These are phyloP conservation scores for Cryptocephalus primarius DNA, from an alignment of 2,888 invertebrate genomes.

Conservation along the genomic window DNA sequence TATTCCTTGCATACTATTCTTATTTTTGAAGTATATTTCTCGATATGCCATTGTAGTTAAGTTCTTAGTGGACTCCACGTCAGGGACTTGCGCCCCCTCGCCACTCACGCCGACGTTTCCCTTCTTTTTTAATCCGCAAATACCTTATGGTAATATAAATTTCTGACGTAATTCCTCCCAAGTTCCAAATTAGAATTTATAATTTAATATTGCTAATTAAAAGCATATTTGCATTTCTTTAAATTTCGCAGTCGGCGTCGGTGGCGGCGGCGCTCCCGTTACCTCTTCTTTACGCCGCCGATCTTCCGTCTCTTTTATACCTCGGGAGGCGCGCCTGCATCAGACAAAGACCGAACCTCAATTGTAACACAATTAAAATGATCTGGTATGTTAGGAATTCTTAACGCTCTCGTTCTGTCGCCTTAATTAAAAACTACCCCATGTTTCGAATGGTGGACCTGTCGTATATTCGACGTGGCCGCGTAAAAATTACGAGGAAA, in stretches of 20 bases:
- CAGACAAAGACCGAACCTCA: slow-evolving; percentile 22
- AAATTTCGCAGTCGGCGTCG: slow-evolving; percentile 11
- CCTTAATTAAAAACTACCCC: slow-evolving; percentile 39
- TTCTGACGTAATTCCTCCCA: slow-evolving; percentile 7
- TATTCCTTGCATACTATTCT: too few relatives aligned
- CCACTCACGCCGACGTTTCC: too few relatives aligned
- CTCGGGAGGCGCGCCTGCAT: background rate
- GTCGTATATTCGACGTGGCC: slow-evolving; percentile 6
- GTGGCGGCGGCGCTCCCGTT: slow-evolving; percentile 14
- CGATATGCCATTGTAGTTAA: too few relatives aligned
- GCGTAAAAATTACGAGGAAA: background rate
- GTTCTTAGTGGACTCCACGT: too few relatives aligned
- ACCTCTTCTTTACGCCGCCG: slow-evolving; percentile 20
- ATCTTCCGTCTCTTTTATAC: slow-evolving; percentile 9
- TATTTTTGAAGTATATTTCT: too few relatives aligned
- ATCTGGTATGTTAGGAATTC: slow-evolving; percentile 36
- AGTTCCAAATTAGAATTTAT: slow-evolving; percentile 25
- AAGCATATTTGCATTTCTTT: slow-evolving; percentile 34
- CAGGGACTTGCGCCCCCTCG: too few relatives aligned
- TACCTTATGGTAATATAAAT: background rate
- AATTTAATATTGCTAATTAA: slow-evolving; percentile 37
- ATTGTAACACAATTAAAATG: slow-evolving; percentile 33
- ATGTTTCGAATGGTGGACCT: slow-evolving; percentile 24
- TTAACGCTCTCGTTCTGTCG: slow-evolving; percentile 37
- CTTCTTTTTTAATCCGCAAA: too few relatives aligned